phyloP scores from a whole-genome alignment of 2,888 invertebrate genomes.

The Ormyrus nitidulus region DNA sequence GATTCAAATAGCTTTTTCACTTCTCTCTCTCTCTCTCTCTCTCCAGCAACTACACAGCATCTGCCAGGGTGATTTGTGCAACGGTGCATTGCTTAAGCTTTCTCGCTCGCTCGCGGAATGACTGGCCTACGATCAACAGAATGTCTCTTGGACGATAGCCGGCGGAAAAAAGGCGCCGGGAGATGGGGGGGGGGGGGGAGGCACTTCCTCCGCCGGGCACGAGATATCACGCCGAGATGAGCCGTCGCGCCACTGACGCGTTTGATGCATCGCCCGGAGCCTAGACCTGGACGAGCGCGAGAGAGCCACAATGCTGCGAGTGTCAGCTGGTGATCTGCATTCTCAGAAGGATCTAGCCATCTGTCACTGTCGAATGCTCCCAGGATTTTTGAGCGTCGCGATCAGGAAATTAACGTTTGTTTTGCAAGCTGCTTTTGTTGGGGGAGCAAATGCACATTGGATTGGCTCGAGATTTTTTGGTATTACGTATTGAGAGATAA shows the following conservation, averaged over 20 bases:
- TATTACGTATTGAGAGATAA: too few species aligned
- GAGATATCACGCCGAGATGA: neutral
- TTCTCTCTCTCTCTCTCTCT: too few species aligned
- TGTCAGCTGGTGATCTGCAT: slow-evolving; percentile 23
- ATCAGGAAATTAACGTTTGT: too few species aligned
- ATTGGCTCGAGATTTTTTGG: too few species aligned
- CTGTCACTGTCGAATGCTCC: slow-evolving; percentile 27
- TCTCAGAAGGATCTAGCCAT: slow-evolving; percentile 28
- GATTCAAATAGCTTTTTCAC: too few species aligned
- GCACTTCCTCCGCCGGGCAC: too few species aligned
- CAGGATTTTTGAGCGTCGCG: neutral
- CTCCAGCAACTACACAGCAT: too few species aligned
- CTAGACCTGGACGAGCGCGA: neutral
- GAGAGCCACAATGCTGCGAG: slow-evolving; percentile 16
- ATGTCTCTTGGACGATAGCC: neutral
- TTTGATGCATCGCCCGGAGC: slow-evolving; percentile 24
- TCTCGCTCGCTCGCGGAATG: slow-evolving; percentile 8
- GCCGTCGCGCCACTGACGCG: slow-evolving; percentile 6
- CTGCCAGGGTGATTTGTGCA: too few species aligned
- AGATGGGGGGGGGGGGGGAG: too few species aligned
- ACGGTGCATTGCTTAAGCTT: neutral
- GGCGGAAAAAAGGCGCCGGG: too few species aligned
- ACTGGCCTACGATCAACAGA: neutral
- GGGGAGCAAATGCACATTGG: too few species aligned
- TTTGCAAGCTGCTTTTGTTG: too few species aligned